Percentiles rank a stretch among this genome's conserved stretches.
phyloP scores from a whole-genome alignment of 2,113 vertebrate species.

The Stictonetta naevosa region DNA sequence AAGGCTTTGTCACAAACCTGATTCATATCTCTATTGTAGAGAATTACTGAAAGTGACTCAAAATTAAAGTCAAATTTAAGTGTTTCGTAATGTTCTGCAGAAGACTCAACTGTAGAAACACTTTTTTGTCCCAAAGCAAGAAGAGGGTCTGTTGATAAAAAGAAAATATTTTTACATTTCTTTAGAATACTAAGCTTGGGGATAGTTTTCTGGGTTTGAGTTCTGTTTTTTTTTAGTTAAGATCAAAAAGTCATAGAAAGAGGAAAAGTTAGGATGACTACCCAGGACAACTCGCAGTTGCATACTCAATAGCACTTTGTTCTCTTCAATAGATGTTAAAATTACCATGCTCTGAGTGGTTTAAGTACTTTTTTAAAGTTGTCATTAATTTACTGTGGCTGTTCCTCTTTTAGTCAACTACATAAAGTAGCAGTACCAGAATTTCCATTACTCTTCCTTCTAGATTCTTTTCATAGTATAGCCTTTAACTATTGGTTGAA shows the following conservation, averaged over 20 bases:
- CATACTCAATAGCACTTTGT: background rate
- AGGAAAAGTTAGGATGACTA: background rate
- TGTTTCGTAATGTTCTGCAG: conserved; percentile 61
- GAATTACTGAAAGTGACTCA: conserved; percentile 87
- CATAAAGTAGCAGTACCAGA: background rate
- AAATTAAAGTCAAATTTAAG: conserved; percentile 90
- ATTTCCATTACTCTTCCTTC: background rate
- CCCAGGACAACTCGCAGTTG: background rate
- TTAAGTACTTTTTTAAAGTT: background rate
- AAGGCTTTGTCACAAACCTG: conserved; percentile 79
- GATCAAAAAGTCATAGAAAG: background rate
- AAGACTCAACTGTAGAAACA: conserved; percentile 2
- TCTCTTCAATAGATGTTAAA: background rate
- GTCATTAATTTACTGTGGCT: background rate
- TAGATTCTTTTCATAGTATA: background rate
- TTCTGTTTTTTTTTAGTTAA: background rate
- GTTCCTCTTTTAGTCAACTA: background rate
- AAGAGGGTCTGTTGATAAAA: conserved; percentile 2
- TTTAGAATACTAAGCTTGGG: background rate
- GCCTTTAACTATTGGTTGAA: background rate
- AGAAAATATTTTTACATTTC: background rate
- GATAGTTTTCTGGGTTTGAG: background rate
- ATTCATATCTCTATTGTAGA: conserved; percentile 79
- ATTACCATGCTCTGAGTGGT: background rate
- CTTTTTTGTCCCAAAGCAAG: conserved; percentile 15